Evolutionary conservation across 1,140 invertebrate species (phyloP), one percentile per base, ranked within the genome.

Genomic region (Drosophila santomea): DNA sequence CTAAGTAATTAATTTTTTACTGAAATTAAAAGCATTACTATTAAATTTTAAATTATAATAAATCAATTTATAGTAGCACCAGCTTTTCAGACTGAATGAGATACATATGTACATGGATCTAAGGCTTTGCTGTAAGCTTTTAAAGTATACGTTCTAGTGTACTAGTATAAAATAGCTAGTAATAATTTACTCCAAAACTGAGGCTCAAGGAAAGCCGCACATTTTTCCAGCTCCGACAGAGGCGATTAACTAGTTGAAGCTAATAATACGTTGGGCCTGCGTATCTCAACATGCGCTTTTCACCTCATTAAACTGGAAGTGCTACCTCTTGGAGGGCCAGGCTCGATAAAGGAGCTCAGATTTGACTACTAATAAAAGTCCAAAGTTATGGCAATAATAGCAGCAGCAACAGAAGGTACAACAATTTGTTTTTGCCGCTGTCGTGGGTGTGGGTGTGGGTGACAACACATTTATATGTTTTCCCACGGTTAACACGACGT

Each of bases 311-410:
- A 80, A 76, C 51, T 54, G 47, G 2, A 38, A 43, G 60, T 61
- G 48, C 52, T 60, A 35, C 44, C 57, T 59, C 45, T 52, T 51
- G 23, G 36, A n/a, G 41, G 43, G 48, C 44, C 35, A 14, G 59
- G 35, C 25, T n/a, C 54, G 17, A 35, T 10, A 45, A 41, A 32
- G 28, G 8, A 14, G 15, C 23, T 57, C 39, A 56, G 55, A 36
- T 55, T 64, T 62, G 66, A 20, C 51, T 55, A 45, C 61, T 74
- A 72, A 83, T 80, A 83, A 83, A 83, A 83, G 80, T 83, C 80
- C 71, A 84, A 83, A 83, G 80, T 83, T 80, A 55, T 69, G 44
- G 47, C 78, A 80, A 74, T 52, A 76, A 76, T 61, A 80, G 57
- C 50, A 50, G 51, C 32, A 57, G 41, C 66, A 57, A 35, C 72